These are phyloP conservation scores for Acleris sparsana DNA, from an alignment of 2,888 invertebrate species.

Conservation along the genomic window DNA sequence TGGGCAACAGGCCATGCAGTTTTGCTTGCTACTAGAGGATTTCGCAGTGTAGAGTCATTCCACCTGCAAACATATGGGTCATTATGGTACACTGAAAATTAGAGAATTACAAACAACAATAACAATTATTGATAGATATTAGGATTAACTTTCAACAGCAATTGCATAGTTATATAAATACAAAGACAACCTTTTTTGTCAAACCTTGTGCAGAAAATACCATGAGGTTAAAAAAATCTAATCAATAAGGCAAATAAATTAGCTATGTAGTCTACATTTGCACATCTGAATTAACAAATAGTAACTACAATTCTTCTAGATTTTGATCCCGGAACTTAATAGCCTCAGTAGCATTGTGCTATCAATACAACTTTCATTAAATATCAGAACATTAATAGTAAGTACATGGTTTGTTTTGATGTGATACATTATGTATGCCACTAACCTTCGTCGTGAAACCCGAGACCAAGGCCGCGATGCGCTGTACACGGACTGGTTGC, in stretches of 20 bases:
- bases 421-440: slow-evolving; percentile 42
- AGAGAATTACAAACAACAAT: not conserved
- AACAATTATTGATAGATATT: not conserved
- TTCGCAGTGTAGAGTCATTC: slow-evolving; percentile 85
- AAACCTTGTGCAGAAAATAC: too few relatives aligned
- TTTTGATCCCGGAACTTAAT: not conserved
- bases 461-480: slow-evolving; percentile 87
- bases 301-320: too few relatives aligned
- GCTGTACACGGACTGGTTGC: slow-evolving; percentile 84
- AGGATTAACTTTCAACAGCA: too few relatives aligned
- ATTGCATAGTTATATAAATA: too few relatives aligned
- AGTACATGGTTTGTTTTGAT: slow-evolving; percentile 49
- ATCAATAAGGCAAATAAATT: too few relatives aligned
- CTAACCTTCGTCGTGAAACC: slow-evolving; percentile 86
- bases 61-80: slow-evolving; percentile 78
- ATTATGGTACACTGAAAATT: not conserved
- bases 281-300: too few relatives aligned
- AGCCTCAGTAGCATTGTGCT: not conserved
- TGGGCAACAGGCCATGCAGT: slow-evolving; percentile 93
- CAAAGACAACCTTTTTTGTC: too few relatives aligned
- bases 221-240: too few relatives aligned
- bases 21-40: slow-evolving; percentile 84
- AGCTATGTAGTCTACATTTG: too few relatives aligned
- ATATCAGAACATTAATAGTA: slow-evolving; percentile 26
- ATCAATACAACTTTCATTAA: slow-evolving; percentile 16